phyloP scores from a whole-genome alignment of 2,113 vertebrate species.

The Pyxicephalus adspersus region DNA sequence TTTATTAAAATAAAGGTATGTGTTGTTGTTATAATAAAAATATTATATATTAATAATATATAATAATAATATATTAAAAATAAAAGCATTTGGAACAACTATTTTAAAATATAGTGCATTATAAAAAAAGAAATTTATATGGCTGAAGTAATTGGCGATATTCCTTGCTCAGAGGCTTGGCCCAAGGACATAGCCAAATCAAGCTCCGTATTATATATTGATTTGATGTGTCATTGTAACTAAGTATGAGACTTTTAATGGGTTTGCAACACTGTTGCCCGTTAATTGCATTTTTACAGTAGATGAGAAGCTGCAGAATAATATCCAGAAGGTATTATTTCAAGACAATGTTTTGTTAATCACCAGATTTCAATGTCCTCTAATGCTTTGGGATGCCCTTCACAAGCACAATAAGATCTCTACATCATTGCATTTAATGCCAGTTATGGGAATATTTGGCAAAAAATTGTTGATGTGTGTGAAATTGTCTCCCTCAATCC shows the following conservation, averaged over 20 bases:
- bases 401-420: constrained; percentile 26
- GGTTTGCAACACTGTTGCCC: constrained; percentile 27
- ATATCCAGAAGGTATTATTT: constrained; percentile 43
- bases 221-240: constrained; percentile 30
- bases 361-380: constrained; percentile 38
- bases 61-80: no score
- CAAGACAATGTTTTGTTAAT: constrained; percentile 34
- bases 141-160: not conserved
- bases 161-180: not conserved
- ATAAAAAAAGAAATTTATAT: not conserved
- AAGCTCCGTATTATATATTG: constrained; percentile 34
- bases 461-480: constrained; percentile 46
- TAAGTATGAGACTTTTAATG: constrained; percentile 33
- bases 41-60: no score
- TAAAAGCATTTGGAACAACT: no score
- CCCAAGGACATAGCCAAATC: constrained; percentile 1
- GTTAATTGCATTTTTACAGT: constrained; percentile 34
- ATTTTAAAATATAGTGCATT: not conserved
- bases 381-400: constrained; percentile 23
- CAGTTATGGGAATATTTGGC: constrained; percentile 23
- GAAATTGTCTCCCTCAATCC: not conserved
- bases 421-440: constrained; percentile 41
- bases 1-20: no score
- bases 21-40: no score
- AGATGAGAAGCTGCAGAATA: constrained; percentile 35